Base-by-base conservation (phyloP, 2,797 vertebrate species). In the Acanthurus lineatus region DNA sequence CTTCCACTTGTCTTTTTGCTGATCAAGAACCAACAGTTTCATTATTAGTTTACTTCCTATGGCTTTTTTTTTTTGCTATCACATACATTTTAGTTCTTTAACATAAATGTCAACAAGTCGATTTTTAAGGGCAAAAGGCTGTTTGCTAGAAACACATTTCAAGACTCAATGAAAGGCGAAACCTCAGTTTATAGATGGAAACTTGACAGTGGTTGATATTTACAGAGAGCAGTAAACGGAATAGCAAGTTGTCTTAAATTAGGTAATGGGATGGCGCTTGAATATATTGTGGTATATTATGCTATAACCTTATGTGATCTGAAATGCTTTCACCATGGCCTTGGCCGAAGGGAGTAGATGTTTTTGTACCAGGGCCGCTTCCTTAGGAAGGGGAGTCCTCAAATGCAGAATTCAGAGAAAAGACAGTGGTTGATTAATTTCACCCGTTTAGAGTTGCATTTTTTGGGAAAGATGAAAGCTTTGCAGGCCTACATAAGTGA, bases 141-240 rank as follows among this genome's bases (percentile, higher is more conserved):
- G 28, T 32, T 32, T 32, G 28, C 28, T 32, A 32, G 28, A 32
- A 32, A 32, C 28, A 32, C 58, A 35, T 9, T 49, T 19, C 14
- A 47, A 4, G 2, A 71, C 42, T 74, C 66, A 74, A 77, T 71
- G 47, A 69, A 75, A 80, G 53, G 48, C 45, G 32, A 82, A 75
- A 48, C 49, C 44, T 47, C 9, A 28, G 49, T 80, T 78, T 57
- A 72, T 49, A 68, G 12, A 38, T 45, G 9, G 72, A 64, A 69
- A 70, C 10, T 45, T 35, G 63, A 58, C 45, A 20, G 22, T 10
- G 1, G 32, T 12, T 49, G 45, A 38, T 74, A 68, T 74, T 83
- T 74, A 52, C 22, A 69, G 10, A 28, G 9, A 11, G 60, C 38
- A 57, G 61, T 62, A 42, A 69, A 51, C 14, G 62, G 19, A 66